A percentile compares a stretch with the other conserved stretches of the same genome.
Evolutionary conservation across 1,140 invertebrate species (phyloP).

Genomic region (Drosophila pseudoobscura): DNA sequence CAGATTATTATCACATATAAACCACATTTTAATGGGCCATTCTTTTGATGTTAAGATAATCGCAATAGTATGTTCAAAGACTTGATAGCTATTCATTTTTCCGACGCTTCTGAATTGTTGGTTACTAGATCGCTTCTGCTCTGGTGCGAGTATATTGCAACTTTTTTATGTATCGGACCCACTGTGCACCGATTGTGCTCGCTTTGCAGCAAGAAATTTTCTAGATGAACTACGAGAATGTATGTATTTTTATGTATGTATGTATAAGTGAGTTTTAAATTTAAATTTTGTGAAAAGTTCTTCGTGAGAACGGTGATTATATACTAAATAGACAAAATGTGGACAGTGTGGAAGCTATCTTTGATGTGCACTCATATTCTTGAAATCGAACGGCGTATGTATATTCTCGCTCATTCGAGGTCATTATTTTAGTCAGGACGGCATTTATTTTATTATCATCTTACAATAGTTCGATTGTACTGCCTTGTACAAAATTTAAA

Average conservation of each 20-base stretch:
- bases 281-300: constrained; percentile 32
- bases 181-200: too few relatives aligned
- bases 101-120: too few relatives aligned
- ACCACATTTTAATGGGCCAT: too few relatives aligned
- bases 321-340: constrained; percentile 68
- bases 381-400: constrained; percentile 30
- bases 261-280: constrained; percentile 50
- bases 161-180: too few relatives aligned
- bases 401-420: constrained; percentile 45
- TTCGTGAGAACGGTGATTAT: constrained; percentile 37
- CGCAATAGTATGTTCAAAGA: too few relatives aligned
- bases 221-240: constrained; percentile 4
- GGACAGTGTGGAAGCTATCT: constrained; percentile 70
- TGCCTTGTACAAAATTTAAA: constrained; percentile 5
- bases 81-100: too few relatives aligned
- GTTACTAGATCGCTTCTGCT: too few relatives aligned
- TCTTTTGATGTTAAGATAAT: too few relatives aligned
- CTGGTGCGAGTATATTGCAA: too few relatives aligned
- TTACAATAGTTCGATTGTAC: constrained; percentile 31
- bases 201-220: constrained; percentile 1
- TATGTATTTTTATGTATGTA: constrained; percentile 7
- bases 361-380: constrained; percentile 65
- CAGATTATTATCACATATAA: too few relatives aligned
- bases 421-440: constrained; percentile 50
- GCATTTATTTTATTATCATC: constrained; percentile 52